Evolutionary conservation across 2,888 invertebrate species (phyloP).

Genomic region (Scrobipalpa atriplicella): DNA sequence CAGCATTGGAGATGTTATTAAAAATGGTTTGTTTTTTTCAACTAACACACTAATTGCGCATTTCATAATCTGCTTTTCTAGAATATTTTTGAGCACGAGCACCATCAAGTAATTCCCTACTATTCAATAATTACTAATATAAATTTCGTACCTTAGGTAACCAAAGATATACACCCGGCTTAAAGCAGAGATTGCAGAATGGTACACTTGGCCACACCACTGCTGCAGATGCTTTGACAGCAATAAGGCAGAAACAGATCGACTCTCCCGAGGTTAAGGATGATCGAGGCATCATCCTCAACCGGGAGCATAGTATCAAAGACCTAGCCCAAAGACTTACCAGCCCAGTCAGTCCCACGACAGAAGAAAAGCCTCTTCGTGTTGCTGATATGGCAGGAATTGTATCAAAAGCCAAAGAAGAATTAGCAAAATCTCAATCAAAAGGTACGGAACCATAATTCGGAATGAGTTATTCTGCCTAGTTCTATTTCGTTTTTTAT

Average conservation of each 20-base stretch:
- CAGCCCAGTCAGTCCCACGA: constrained; percentile 82
- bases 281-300: constrained; percentile 86
- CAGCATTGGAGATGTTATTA: constrained; percentile 62
- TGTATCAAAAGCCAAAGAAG: constrained; percentile 96
- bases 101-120: background rate
- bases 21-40: constrained; percentile 73
- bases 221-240: constrained; percentile 66
- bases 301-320: constrained; percentile 93
- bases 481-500: background rate
- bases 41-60: constrained; percentile 65
- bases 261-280: constrained; percentile 83
- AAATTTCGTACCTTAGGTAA: constrained; percentile 65
- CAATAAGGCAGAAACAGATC: constrained; percentile 78
- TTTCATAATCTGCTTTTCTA: constrained; percentile 35
- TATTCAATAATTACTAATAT: background rate
- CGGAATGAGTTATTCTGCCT: background rate
- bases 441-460: constrained; percentile 77
- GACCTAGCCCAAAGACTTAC: constrained; percentile 93
- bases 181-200: constrained; percentile 84
- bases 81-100: constrained; percentile 18
- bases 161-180: constrained; percentile 80
- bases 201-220: constrained; percentile 80
- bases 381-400: constrained; percentile 94
- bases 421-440: constrained; percentile 92
- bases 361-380: constrained; percentile 85